Conservation (phyloP, 1,140 invertebrate species). For the Dolichoris vasculosae region DNA sequence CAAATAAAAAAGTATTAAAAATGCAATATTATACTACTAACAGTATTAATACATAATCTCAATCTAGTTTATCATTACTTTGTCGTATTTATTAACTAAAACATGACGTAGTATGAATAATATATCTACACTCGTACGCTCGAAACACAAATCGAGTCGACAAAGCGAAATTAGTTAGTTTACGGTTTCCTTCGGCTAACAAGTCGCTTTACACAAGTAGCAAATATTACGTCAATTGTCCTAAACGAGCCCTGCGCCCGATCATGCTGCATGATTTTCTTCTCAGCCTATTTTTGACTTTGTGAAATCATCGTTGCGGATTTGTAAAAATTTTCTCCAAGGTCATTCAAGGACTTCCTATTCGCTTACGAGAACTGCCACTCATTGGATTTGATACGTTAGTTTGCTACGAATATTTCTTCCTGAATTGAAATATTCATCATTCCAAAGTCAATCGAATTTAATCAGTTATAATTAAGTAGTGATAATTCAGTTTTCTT, state of each 20-base stretch:
- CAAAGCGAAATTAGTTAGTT: constrained; percentile 61
- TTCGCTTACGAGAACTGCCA: not conserved
- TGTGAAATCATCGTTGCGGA: constrained; percentile 39
- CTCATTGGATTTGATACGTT: constrained; percentile 6
- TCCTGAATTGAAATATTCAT: not conserved
- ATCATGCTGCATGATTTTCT: constrained; percentile 46
- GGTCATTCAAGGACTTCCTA: constrained; percentile 10
- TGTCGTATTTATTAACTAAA: not conserved
- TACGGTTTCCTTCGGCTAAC: constrained; percentile 60
- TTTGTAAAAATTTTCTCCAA: constrained; percentile 16
- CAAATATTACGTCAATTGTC: constrained; percentile 57
- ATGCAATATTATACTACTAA: no score
- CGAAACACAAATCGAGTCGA: constrained; percentile 21
- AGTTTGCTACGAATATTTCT: not conserved
- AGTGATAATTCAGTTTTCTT: no score
- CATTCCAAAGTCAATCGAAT: not conserved
- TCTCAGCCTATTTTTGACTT: not conserved
- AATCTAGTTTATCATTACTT: not conserved
- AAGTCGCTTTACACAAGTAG: constrained; percentile 48
- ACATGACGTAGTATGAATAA: not conserved
- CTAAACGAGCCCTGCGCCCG: constrained; percentile 56
- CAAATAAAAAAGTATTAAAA: no score
- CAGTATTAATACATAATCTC: not conserved
- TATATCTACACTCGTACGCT: not conserved
- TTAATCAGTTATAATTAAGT: not conserved